Evolutionary conservation across 2,797 vertebrate genomes (phyloP).

Genomic region (Myotis pilosus): DNA sequence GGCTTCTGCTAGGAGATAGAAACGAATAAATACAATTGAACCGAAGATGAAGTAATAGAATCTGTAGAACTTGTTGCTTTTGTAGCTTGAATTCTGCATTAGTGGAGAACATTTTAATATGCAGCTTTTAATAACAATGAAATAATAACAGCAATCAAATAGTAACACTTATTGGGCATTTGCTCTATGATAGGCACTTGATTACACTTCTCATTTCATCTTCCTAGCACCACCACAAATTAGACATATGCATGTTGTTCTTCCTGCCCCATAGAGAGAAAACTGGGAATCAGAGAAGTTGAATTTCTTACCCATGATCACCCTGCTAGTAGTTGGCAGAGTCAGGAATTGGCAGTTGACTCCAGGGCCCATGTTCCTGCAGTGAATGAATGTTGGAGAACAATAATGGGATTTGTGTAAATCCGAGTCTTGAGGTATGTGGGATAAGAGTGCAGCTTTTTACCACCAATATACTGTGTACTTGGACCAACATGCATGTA

Average conservation of each 20-base stretch:
- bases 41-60: background rate
- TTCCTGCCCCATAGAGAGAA: background rate
- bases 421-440: background rate
- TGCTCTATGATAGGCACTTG: background rate
- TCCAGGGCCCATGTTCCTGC: background rate
- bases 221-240: background rate
- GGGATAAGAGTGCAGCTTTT: background rate
- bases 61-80: background rate
- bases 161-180: background rate
- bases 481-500: background rate
- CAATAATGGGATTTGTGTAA: background rate
- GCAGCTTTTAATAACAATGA: background rate
- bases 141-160: background rate
- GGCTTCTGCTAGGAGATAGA: background rate
- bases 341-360: background rate
- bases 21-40: background rate
- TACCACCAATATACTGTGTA: background rate
- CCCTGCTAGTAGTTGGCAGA: background rate
- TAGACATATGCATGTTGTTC: background rate
- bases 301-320: background rate
- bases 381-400: background rate
- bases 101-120: background rate
- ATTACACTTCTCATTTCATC: background rate
- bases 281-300: background rate
- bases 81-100: background rate